Conservation (phyloP, 2,113 vertebrate species). For the Carassius gibelio region DNA sequence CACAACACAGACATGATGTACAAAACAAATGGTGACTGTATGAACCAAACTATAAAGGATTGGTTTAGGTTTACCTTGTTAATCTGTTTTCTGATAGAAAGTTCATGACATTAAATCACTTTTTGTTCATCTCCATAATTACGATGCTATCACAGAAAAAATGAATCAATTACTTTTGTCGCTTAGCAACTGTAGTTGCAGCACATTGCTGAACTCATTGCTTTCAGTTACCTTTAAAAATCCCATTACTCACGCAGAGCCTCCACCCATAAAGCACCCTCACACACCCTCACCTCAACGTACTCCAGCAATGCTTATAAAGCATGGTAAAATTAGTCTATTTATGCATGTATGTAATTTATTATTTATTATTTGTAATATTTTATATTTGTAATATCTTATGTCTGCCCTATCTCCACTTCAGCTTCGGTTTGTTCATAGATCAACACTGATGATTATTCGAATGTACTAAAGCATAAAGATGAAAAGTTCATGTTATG, state of each 20-base stretch:
- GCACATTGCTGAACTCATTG: conserved; percentile 11
- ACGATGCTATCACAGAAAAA: neutral
- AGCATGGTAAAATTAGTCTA: neutral
- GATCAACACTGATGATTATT: neutral
- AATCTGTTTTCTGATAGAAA: neutral
- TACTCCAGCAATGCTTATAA: too few species aligned
- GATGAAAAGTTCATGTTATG: neutral
- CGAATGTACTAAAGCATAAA: neutral
- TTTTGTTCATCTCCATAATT: neutral
- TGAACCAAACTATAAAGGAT: too few species aligned
- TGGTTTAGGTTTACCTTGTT: neutral
- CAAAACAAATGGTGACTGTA: too few species aligned
- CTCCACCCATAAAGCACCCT: neutral
- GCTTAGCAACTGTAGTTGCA: conserved; percentile 50
- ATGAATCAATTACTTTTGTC: conserved; percentile 46
- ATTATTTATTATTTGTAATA: neutral
- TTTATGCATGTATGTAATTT: neutral
- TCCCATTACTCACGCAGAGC: conserved; percentile 4
- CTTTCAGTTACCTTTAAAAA: conserved; percentile 22
- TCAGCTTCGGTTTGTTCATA: neutral
- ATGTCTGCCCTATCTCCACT: neutral
- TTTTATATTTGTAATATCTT: neutral
- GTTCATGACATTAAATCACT: neutral
- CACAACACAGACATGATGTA: too few species aligned
- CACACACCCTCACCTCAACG: neutral